Conservation (phyloP, 2,113 vertebrate species). For the Ardeotis arabs region DNA sequence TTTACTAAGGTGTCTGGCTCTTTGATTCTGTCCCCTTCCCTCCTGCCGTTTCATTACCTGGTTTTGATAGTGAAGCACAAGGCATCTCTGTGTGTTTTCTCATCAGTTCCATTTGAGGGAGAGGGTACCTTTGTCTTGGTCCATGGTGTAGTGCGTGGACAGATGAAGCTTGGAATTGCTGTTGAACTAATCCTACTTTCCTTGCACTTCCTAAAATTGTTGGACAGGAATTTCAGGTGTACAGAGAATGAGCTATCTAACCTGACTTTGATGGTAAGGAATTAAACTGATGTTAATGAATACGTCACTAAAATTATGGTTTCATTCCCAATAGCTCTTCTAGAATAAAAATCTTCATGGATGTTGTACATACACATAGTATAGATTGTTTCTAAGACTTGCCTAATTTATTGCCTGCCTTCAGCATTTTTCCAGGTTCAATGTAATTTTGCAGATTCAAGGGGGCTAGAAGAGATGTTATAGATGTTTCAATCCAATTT, state of each 20-base stretch:
- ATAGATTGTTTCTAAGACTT: background rate
- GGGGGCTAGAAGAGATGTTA: background rate
- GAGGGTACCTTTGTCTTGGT: background rate
- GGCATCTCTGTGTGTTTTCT: background rate
- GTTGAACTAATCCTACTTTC: background rate
- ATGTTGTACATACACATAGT: background rate
- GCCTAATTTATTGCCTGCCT: background rate
- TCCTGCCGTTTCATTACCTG: background rate
- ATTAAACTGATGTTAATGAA: background rate
- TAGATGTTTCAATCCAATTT: background rate
- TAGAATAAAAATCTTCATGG: background rate
- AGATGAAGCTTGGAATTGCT: background rate
- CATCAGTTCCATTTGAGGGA: background rate
- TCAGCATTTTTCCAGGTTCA: background rate
- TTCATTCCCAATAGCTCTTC: background rate
- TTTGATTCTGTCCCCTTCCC: background rate
- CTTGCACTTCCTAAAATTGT: background rate
- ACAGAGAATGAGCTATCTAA: background rate
- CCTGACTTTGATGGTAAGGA: background rate
- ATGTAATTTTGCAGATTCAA: background rate
- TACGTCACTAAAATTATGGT: background rate
- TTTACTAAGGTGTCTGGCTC: background rate
- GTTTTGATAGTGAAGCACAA: background rate
- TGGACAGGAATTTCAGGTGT: background rate
- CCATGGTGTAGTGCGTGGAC: background rate